phyloP scores from a whole-genome alignment of 2,113 vertebrate genomes.

The Ondatra zibethicus region DNA sequence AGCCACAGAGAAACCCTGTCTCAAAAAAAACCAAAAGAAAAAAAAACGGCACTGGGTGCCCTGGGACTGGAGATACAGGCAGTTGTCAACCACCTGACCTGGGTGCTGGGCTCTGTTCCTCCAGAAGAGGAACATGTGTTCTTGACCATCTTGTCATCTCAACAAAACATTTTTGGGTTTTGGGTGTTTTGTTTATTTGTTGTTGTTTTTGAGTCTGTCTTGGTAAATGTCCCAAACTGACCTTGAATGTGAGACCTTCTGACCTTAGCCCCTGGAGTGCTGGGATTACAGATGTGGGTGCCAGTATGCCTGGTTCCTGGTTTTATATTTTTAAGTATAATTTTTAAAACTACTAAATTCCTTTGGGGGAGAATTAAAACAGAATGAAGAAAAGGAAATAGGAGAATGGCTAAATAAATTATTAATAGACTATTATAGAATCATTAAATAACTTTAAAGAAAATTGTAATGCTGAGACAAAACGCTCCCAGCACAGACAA shows the following conservation, averaged over 20 bases:
- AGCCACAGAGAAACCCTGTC: too few relatives aligned
- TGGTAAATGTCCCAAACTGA: not conserved
- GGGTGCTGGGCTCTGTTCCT: not conserved
- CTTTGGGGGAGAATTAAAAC: slow-evolving; percentile 28
- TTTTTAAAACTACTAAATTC: slow-evolving; percentile 45
- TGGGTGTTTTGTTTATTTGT: not conserved
- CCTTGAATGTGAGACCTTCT: not conserved
- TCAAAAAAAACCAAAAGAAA: too few relatives aligned
- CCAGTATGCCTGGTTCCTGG: not conserved
- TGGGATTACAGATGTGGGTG: not conserved
- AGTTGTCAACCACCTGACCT: not conserved
- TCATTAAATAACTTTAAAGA: slow-evolving; percentile 59
- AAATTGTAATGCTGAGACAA: not conserved
- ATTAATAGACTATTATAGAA: slow-evolving; percentile 58
- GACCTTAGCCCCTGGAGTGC: not conserved
- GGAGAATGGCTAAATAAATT: slow-evolving; percentile 60
- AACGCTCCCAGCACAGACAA: not conserved
- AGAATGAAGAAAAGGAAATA: slow-evolving; percentile 11
- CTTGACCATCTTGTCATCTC: not conserved
- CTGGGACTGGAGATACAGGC: not conserved
- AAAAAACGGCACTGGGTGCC: not conserved
- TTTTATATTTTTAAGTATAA: not conserved
- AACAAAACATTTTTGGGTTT: not conserved
- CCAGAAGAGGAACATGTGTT: not conserved
- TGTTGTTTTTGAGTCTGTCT: not conserved